A percentile compares a stretch with the other conserved stretches of the same genome.
Conservation (phyloP, 2,888 invertebrate species). For the Adelognathus sp. region DNA sequence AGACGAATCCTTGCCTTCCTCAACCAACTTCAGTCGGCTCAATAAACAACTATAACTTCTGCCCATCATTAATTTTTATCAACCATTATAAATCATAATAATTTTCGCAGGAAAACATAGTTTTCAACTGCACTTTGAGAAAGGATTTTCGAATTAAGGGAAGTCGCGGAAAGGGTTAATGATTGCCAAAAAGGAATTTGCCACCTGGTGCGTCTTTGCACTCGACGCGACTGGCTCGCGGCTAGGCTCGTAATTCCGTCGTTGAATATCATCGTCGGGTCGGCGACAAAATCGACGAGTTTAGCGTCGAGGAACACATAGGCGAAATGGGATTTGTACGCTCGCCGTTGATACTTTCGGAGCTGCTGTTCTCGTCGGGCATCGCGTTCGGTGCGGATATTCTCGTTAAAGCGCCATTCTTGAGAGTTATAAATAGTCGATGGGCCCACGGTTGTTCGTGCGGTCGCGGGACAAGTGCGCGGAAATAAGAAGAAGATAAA, state of each 20-base stretch:
- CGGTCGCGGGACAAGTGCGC: background rate
- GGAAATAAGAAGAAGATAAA: slow-evolving; percentile 22
- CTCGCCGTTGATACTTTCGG: slow-evolving; percentile 47
- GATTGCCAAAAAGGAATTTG: slow-evolving; percentile 23
- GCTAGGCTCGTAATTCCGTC: slow-evolving; percentile 59
- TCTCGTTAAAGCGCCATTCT: slow-evolving; percentile 72
- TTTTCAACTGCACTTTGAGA: background rate
- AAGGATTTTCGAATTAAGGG: background rate
- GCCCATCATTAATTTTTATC: background rate
- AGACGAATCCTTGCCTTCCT: too few species aligned
- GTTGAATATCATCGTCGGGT: slow-evolving; percentile 9
- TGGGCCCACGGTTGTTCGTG: background rate
- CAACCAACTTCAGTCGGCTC: too few species aligned
- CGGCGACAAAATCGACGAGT: slow-evolving; percentile 19
- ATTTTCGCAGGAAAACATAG: too few species aligned
- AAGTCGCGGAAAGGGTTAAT: background rate
- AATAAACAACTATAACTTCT: too few species aligned
- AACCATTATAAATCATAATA: too few species aligned
- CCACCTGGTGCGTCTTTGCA: slow-evolving; percentile 62
- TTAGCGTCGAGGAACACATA: slow-evolving; percentile 11
- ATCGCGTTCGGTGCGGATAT: slow-evolving; percentile 60
- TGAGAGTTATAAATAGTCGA: slow-evolving; percentile 74
- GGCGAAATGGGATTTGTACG: background rate
- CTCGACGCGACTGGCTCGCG: slow-evolving; percentile 56
- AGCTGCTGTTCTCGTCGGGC: slow-evolving; percentile 48